Conservation (phyloP, 2,113 vertebrate species). For the Dromiciops gliroides region DNA sequence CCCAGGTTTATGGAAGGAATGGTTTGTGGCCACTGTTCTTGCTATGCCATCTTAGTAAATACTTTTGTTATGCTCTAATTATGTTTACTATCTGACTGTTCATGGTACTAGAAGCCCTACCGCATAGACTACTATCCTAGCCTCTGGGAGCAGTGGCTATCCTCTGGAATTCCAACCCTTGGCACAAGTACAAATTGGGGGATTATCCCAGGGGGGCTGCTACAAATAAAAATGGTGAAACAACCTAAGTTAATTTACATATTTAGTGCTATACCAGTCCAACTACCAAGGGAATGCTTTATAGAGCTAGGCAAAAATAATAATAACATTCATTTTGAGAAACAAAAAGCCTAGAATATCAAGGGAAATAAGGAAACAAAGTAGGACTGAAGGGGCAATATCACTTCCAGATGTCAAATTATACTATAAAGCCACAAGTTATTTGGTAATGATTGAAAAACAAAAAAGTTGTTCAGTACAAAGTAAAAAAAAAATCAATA, state of each 20-base stretch:
- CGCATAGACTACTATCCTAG: background rate
- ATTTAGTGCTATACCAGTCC: background rate
- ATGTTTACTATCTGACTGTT: background rate
- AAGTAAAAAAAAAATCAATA: background rate
- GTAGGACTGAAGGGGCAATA: background rate
- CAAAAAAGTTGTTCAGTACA: background rate
- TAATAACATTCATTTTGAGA: background rate
- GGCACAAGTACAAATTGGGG: background rate
- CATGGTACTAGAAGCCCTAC: background rate
- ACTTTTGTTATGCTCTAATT: background rate
- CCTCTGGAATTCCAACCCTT: background rate
- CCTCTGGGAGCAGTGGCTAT: background rate
- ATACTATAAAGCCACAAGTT: background rate
- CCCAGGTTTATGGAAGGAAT: background rate
- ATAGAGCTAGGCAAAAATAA: background rate
- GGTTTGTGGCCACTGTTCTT: background rate
- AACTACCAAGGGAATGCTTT: background rate
- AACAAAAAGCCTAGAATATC: background rate
- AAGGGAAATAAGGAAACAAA: background rate
- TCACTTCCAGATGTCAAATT: background rate
- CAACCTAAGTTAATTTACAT: background rate
- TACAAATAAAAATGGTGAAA: background rate
- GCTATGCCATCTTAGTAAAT: background rate
- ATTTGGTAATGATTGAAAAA: background rate
- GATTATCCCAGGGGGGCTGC: background rate